Evolutionary conservation across 37 sponge, comb jelly and placozoan species (phyloP), one percentile per base, ranked within the genome.

Genomic region (Agelas oroides): DNA sequence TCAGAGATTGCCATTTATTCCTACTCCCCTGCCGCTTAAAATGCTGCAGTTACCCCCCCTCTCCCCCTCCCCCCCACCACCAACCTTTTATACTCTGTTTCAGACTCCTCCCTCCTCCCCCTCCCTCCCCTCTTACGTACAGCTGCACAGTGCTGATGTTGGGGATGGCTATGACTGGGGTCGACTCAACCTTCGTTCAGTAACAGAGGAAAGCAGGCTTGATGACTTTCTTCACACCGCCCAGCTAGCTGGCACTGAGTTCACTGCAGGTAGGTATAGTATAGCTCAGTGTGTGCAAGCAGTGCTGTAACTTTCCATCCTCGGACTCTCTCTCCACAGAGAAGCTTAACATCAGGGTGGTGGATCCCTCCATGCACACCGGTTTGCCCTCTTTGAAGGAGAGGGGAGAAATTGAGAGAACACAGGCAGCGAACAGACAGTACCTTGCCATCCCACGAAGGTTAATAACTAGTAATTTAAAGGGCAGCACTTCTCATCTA

Each of bases 171-270:
- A 80, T 27, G 87, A 95, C 46, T 90, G 90, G 90, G 90, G 84
- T 5, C 53, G 84, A 31, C 71, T 89, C 12, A 91, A 90, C 54
- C 84, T 95, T 2, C 76, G 63, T 34, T 97, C 98, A 25, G 94
- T 95, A 41, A 97, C 98, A 1, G 95, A 97, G 40, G 92, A 95
- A 73, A 92, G 86, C 59, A 79, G 63, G 30, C 31, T 97, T 55
- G 95, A 97, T 59, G 91, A 92, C 28, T 97, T 95, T 67, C 89
- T 97, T 36, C 75, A 87, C 37, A 97, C 95, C 1, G 98, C 98
- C 28, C 57, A 95, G 53, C 74, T 95, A 30, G 98, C 98, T 15
- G 96, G 96, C 14, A 95, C 94, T 1, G 98, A 97, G 56, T 97
- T 97, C 65, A 90, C 90, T 30, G 98, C 96, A 33, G 94, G 30